Conservation (phyloP, 2,113 vertebrate genomes). For the Melospiza melodia region DNA sequence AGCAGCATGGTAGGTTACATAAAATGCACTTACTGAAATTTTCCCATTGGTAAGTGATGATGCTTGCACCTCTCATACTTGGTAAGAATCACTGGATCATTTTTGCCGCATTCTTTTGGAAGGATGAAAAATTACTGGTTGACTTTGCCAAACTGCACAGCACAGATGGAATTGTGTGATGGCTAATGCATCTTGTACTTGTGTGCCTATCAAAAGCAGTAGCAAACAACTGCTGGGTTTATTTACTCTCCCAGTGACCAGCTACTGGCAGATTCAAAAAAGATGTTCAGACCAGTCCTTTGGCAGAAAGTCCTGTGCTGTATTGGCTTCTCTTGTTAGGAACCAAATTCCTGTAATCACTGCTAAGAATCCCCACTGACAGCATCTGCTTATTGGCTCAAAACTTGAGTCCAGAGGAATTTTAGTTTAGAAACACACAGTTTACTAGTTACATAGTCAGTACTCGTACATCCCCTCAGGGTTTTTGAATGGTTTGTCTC, state of each 20-base stretch:
- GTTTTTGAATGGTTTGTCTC: background rate
- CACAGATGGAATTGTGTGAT: background rate
- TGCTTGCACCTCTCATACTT: background rate
- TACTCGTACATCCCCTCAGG: background rate
- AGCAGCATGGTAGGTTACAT: background rate
- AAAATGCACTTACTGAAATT: background rate
- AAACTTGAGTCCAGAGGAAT: background rate
- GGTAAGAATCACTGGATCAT: background rate
- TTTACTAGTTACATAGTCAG: background rate
- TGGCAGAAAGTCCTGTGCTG: background rate
- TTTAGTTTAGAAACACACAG: background rate
- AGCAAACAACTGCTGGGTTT: background rate
- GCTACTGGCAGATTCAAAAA: background rate
- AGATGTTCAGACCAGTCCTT: background rate
- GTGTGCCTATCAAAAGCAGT: background rate
- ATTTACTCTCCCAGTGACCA: background rate
- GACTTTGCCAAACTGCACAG: background rate
- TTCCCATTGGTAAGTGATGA: background rate
- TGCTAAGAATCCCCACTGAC: background rate
- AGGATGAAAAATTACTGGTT: background rate
- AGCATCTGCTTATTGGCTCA: background rate
- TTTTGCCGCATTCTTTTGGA: background rate
- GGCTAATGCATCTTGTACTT: background rate
- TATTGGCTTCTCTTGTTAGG: background rate
- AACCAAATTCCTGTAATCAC: background rate